These are phyloP conservation scores for Napeogenes inachia DNA, from an alignment of 2,888 invertebrate species.

Conservation along the genomic window DNA sequence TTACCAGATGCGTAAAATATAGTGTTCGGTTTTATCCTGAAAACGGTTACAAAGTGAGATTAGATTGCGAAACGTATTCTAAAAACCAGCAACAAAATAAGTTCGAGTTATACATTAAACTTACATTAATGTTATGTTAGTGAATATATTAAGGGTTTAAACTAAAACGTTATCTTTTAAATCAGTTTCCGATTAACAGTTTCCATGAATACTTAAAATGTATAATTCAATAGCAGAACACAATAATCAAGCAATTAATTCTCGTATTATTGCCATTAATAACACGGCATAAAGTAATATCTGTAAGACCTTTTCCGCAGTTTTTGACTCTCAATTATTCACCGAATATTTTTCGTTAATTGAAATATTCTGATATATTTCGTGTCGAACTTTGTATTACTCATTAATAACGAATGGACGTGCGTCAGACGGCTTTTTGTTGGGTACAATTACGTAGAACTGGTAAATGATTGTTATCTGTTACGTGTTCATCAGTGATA, in stretches of 20 bases:
- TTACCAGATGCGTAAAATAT: constrained; percentile 24
- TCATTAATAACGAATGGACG: constrained; percentile 10
- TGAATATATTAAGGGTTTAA: neutral
- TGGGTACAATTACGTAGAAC: constrained; percentile 2
- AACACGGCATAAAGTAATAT: constrained; percentile 1
- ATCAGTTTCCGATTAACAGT: too few relatives aligned
- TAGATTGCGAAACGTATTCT: constrained; percentile 21
- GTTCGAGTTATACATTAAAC: neutral
- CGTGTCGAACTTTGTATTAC: constrained; percentile 4
- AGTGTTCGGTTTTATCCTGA: constrained; percentile 21
- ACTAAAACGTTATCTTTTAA: neutral
- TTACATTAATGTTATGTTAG: neutral
- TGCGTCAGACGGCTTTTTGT: constrained; percentile 6
- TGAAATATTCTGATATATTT: constrained; percentile 14
- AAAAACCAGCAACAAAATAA: constrained; percentile 5
- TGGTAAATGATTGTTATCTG: neutral
- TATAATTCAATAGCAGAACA: too few relatives aligned
- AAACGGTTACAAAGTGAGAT: constrained; percentile 22
- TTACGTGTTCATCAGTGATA: too few relatives aligned
- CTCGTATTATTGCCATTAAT: neutral
- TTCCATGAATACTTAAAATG: too few relatives aligned
- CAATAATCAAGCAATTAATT: too few relatives aligned
- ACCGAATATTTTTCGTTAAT: constrained; percentile 24
- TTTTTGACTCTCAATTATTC: constrained; percentile 4
- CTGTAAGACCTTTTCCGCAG: constrained; percentile 2